phyloP scores from a whole-genome alignment of 2,113 vertebrate genomes.

The Arizona elegans region DNA sequence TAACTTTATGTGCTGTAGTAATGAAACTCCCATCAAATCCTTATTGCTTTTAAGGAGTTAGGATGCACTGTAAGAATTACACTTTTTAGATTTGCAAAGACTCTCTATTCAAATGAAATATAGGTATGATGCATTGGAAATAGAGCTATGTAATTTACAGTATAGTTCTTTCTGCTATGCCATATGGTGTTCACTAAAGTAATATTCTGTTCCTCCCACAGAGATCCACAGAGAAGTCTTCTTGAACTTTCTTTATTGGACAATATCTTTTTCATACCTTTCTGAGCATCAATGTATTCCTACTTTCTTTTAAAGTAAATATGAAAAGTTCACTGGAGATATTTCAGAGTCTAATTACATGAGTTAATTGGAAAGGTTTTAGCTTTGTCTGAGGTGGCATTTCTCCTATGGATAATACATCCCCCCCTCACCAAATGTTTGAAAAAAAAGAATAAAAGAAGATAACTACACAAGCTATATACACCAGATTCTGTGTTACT shows the following conservation, averaged over 20 bases:
- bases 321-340: slow-evolving; percentile 51
- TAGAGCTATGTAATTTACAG: not conserved
- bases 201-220: slow-evolving; percentile 9
- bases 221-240: slow-evolving; percentile 45
- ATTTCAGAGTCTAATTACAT: slow-evolving; percentile 63
- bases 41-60: not conserved
- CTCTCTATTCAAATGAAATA: not conserved
- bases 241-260: not conserved
- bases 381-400: slow-evolving; percentile 46
- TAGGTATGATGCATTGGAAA: not conserved
- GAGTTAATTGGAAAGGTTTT: slow-evolving; percentile 63
- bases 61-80: not conserved
- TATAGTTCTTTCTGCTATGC: not conserved
- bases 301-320: slow-evolving; percentile 48
- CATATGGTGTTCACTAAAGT: not conserved
- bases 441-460: slow-evolving; percentile 8
- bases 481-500: slow-evolving; percentile 37
- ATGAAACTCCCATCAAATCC: not conserved
- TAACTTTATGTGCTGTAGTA: not conserved
- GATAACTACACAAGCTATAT: slow-evolving; percentile 7
- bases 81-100: not conserved
- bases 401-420: slow-evolving; percentile 40
- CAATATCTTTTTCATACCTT: slow-evolving; percentile 40
- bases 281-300: slow-evolving; percentile 29
- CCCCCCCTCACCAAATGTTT: slow-evolving; percentile 37